Evolutionary conservation across 2,113 vertebrate species (phyloP).

Genomic region (Thomomys bottae): DNA sequence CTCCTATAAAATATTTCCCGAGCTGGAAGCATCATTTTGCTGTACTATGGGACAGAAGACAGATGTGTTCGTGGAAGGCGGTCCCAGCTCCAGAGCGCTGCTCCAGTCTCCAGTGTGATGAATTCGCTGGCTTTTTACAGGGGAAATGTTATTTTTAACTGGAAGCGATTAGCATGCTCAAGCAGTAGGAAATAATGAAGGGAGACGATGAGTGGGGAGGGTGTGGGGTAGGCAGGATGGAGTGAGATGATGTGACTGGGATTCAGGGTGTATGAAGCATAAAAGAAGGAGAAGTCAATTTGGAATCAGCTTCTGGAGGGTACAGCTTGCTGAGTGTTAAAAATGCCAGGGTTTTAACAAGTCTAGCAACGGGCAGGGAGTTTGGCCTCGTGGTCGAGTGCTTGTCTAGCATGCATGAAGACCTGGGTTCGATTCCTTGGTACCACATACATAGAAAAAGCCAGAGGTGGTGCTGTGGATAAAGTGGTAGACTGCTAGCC

Average conservation of each 20-base stretch:
- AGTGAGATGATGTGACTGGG: background rate
- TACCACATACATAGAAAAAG: too few species aligned
- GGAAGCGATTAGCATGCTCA: conserved; percentile 55
- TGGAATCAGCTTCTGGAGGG: conserved; percentile 25
- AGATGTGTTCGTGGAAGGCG: conserved; percentile 44
- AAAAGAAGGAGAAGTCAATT: conserved; percentile 44
- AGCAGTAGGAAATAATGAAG: conserved; percentile 54
- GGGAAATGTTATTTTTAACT: conserved; percentile 69
- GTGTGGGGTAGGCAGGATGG: background rate
- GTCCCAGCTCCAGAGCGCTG: conserved; percentile 42
- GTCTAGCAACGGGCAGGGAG: background rate
- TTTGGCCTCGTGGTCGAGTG: too few species aligned
- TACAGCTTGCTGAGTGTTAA: background rate
- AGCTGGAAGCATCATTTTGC: conserved; percentile 45
- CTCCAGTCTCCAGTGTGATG: conserved; percentile 46
- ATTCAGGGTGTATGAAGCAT: background rate
- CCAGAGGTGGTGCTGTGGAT: too few species aligned
- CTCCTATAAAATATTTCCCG: conserved; percentile 12
- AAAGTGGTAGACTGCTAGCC: too few species aligned
- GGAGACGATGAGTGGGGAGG: background rate
- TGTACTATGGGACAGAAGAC: conserved; percentile 43
- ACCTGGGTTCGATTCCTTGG: too few species aligned
- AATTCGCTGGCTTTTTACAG: conserved; percentile 48
- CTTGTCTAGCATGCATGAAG: too few species aligned
- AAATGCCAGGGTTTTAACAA: background rate